These are phyloP conservation scores for Parnassius glacialis DNA, from an alignment of 2,888 invertebrate genomes.

Conservation along the genomic window DNA sequence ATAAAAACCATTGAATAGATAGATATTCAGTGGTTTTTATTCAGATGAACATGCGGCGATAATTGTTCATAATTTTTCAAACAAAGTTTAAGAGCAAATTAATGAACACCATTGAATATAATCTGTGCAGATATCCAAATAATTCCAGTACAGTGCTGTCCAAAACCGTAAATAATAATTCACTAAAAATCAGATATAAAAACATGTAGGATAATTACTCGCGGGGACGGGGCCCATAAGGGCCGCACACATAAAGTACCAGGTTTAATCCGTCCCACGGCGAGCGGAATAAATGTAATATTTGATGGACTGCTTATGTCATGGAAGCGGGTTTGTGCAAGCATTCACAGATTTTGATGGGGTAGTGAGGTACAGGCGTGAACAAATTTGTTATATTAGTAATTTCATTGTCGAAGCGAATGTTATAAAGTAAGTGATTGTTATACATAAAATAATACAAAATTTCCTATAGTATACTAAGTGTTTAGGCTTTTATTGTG, in stretches of 20 bases:
- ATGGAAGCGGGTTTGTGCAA: conserved; percentile 81
- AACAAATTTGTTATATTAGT: conserved; percentile 24
- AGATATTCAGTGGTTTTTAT: no score
- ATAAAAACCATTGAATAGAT: no score
- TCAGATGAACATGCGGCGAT: no score
- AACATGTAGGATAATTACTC: conserved; percentile 79
- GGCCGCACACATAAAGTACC: conserved; percentile 58
- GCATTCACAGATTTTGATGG: conserved; percentile 81
- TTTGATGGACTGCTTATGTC: conserved; percentile 75
- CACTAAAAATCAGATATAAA: conserved; percentile 76
- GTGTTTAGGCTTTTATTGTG: no score
- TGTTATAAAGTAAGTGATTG: background rate
- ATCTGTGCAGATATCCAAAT: conserved; percentile 31
- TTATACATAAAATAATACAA: conserved; percentile 9
- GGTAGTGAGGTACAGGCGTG: conserved; percentile 65
- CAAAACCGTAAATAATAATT: conserved; percentile 76
- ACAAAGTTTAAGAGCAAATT: conserved; percentile 3
- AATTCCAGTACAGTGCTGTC: conserved; percentile 47
- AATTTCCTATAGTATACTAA: no score
- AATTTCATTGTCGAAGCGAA: no score
- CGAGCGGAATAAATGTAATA: conserved; percentile 57
- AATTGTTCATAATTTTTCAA: background rate
- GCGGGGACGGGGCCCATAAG: conserved; percentile 68
- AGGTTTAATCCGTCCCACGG: conserved; percentile 40
- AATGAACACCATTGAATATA: conserved; percentile 9